Evolutionary conservation across 35 echinoderm and acorn worm species (phyloP).

Genomic region (Holothuria glaberrima): DNA sequence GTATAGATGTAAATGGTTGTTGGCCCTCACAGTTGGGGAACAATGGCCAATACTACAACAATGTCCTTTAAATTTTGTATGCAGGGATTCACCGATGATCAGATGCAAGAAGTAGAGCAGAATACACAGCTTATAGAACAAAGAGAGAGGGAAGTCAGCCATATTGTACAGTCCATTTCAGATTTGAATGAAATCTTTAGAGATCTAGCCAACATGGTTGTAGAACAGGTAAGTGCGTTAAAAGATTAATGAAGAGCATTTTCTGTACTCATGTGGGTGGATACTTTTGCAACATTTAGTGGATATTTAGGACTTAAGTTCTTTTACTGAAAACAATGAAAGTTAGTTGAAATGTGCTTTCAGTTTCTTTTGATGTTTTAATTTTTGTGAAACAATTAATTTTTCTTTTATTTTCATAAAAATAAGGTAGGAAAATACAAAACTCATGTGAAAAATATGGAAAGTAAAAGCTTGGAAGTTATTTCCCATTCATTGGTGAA

Average conservation of each 20-base stretch:
- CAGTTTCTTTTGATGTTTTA: neutral
- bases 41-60: too few species aligned
- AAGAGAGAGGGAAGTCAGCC: slow-evolving; percentile 87
- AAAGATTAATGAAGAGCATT: neutral
- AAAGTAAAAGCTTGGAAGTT: too few species aligned
- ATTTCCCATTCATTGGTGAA: too few species aligned
- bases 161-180: slow-evolving; percentile 98
- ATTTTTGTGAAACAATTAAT: neutral
- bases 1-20: too few species aligned
- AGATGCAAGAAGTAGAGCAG: slow-evolving; percentile 88
- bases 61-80: too few species aligned
- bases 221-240: slow-evolving; percentile 83
- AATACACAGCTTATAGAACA: slow-evolving; percentile 79
- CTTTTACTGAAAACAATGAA: neutral
- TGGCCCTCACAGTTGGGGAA: too few species aligned
- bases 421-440: too few species aligned
- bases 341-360: neutral
- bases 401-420: too few species aligned
- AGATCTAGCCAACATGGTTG: slow-evolving; percentile 94
- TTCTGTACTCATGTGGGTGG: too few species aligned
- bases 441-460: too few species aligned
- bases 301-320: too few species aligned
- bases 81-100: slow-evolving; percentile 91
- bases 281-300: too few species aligned
- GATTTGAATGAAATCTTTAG: slow-evolving; percentile 98